A percentile compares a stretch with the other conserved stretches of the same genome.
phyloP scores from a whole-genome alignment of 2,797 vertebrate genomes.

The Prunella strophiata region DNA sequence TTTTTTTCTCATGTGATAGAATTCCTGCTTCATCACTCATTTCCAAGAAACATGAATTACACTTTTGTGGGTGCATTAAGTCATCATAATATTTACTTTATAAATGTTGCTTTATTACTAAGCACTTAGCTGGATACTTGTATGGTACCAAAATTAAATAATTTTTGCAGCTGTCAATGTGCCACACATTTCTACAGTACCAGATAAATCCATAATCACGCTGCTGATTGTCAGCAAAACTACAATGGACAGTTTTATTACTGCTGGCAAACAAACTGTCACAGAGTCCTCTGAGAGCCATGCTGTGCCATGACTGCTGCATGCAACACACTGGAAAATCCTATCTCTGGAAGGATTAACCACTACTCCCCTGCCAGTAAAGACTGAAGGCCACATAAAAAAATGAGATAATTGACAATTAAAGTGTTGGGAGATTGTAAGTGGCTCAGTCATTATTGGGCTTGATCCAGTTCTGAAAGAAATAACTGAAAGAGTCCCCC shows the following conservation, averaged over 20 bases:
- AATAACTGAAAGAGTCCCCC: background rate
- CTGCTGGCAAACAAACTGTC: slow-evolving; percentile 12
- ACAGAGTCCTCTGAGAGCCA: background rate
- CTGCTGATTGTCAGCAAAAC: slow-evolving; percentile 21
- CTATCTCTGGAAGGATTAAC: background rate
- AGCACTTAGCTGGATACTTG: background rate
- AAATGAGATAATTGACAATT: slow-evolving; percentile 21
- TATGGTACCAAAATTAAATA: slow-evolving; percentile 11
- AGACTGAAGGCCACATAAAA: slow-evolving; percentile 18
- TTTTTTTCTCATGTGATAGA: background rate
- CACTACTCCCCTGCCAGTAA: background rate
- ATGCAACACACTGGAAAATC: background rate
- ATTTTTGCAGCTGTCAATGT: slow-evolving; percentile 48
- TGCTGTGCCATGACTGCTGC: background rate
- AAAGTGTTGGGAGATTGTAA: background rate
- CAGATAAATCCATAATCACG: slow-evolving; percentile 21
- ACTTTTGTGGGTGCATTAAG: background rate
- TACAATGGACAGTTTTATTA: slow-evolving; percentile 45
- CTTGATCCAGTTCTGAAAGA: slow-evolving; percentile 9
- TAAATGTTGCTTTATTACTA: slow-evolving; percentile 29
- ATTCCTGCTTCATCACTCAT: background rate
- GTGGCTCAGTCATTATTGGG: background rate
- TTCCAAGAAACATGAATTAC: background rate
- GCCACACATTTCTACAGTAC: background rate
- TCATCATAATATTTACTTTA: slow-evolving; percentile 14